Conservation (phyloP, 2,113 vertebrate genomes). For the Catagonus wagneri region DNA sequence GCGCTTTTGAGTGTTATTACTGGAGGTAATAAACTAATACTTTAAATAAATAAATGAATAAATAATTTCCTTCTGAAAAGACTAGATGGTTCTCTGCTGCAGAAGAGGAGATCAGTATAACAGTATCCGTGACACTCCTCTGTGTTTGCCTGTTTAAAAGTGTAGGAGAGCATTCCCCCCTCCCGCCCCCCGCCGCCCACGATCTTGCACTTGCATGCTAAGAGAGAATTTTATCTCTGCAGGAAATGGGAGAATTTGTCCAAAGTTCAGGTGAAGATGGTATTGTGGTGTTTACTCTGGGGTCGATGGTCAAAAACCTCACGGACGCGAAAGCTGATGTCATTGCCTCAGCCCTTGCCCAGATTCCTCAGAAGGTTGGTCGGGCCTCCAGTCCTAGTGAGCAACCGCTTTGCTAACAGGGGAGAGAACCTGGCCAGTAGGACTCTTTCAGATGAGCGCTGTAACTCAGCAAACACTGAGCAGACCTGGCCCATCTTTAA, state of each 20-base stretch:
- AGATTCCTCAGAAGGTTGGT: constrained; percentile 94
- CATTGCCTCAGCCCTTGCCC: constrained; percentile 92
- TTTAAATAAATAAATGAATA: neutral
- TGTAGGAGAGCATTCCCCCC: neutral
- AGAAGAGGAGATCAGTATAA: neutral
- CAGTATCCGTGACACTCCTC: neutral
- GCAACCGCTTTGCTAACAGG: neutral
- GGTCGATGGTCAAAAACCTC: constrained; percentile 92
- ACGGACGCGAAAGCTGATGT: constrained; percentile 89
- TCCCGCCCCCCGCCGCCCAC: too few relatives aligned
- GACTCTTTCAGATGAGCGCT: neutral
- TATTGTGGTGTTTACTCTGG: constrained; percentile 92
- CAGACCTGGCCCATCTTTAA: neutral
- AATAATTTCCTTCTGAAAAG: neutral
- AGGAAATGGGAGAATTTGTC: constrained; percentile 95
- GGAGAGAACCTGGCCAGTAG: rapidly evolving
- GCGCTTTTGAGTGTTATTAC: neutral
- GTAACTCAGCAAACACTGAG: neutral
- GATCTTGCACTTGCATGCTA: neutral
- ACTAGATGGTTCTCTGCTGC: neutral
- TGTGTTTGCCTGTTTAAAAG: neutral
- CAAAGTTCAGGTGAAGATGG: constrained; percentile 93
- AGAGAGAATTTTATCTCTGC: constrained; percentile 7
- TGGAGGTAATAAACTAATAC: neutral
- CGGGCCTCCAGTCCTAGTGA: neutral